These are phyloP conservation scores for Pseudococcus jackbeardsleyi DNA, from an alignment of 2,888 invertebrate species.

Conservation along the genomic window DNA sequence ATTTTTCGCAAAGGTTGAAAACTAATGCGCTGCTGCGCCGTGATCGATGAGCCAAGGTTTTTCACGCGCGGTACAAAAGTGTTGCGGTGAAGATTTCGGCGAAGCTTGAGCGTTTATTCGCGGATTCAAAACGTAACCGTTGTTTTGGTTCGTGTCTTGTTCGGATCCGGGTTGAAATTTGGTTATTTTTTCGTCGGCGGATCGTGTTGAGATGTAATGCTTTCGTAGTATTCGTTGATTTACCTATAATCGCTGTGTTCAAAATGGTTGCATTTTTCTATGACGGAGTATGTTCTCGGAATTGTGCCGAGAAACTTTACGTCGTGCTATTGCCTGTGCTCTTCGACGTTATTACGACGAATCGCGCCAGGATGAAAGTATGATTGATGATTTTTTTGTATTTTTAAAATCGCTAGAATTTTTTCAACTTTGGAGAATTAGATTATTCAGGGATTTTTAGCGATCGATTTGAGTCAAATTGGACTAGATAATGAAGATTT, in stretches of 20 bases:
- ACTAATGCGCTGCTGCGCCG: conserved; percentile 47
- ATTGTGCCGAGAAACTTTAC: conserved; percentile 74
- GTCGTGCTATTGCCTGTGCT: conserved; percentile 71
- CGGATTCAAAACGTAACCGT: conserved; percentile 10
- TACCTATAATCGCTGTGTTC: neutral
- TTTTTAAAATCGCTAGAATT: neutral
- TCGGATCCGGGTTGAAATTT: neutral
- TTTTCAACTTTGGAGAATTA: too few species aligned
- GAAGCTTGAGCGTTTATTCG: neutral
- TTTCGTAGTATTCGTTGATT: neutral
- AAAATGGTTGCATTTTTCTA: neutral
- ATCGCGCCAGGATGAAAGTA: conserved; percentile 45
- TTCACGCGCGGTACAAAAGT: neutral
- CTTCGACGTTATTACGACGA: conserved; percentile 58
- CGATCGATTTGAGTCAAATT: too few species aligned
- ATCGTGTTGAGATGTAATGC: neutral
- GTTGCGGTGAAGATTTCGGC: neutral
- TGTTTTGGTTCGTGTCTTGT: neutral
- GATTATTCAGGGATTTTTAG: too few species aligned
- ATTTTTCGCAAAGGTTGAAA: neutral
- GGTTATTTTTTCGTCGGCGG: neutral
- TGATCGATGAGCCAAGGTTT: conserved; percentile 62
- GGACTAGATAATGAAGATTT: too few species aligned
- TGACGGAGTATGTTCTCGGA: conserved; percentile 72
- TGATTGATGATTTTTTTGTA: neutral